Conservation (phyloP, 2,888 invertebrate species). For the Phragmatobia fuliginosa region DNA sequence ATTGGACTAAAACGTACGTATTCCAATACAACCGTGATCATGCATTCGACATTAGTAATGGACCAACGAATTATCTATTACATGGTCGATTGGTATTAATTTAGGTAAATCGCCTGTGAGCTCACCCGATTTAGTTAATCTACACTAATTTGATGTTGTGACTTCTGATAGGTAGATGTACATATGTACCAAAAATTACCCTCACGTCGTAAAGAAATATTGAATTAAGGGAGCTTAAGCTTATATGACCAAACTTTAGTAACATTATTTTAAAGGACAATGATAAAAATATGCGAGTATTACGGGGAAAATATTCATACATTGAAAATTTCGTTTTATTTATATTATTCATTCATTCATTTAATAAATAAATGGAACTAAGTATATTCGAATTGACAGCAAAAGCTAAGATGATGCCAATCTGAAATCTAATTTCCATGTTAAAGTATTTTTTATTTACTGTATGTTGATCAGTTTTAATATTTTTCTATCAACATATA, state of each 20-base stretch:
- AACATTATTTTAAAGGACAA: neutral
- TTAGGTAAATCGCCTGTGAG: slow-evolving; percentile 31
- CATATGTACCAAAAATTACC: neutral
- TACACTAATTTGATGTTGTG: slow-evolving; percentile 25
- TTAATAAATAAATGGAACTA: no score
- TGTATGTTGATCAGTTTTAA: neutral
- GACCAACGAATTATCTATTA: slow-evolving; percentile 35
- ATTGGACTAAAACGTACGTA: slow-evolving; percentile 18
- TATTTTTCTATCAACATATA: no score
- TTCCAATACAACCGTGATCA: slow-evolving; percentile 11
- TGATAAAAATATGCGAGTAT: no score
- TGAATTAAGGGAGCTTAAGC: no score
- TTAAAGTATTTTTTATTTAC: no score
- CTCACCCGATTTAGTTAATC: slow-evolving; percentile 28
- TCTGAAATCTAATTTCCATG: no score
- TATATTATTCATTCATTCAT: no score
- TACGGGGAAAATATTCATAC: neutral
- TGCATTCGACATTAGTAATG: slow-evolving; percentile 18
- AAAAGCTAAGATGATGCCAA: no score
- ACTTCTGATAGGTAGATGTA: slow-evolving; percentile 18
- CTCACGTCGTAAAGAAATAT: neutral
- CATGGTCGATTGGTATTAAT: slow-evolving; percentile 37
- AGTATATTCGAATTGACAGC: no score
- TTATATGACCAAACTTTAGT: neutral
- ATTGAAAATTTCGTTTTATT: no score